Evolutionary conservation across 1,140 invertebrate genomes (phyloP), one percentile per base, ranked within the genome.

Genomic region (Yoshiicerus persimilis): DNA sequence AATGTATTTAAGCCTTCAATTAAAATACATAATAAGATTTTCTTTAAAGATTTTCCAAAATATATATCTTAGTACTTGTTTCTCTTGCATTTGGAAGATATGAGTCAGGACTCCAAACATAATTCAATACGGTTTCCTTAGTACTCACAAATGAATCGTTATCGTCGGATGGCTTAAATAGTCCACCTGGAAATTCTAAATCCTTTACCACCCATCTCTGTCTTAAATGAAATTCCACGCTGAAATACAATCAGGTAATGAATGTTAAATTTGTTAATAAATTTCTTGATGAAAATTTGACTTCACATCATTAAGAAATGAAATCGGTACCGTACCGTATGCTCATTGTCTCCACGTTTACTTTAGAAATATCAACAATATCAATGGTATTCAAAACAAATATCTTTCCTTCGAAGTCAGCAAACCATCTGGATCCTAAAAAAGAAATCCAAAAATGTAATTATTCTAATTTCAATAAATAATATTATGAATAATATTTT

Each of bases 271-370:
- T 39, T 39, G 9, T 39, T n/a, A n/a, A 39, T 8, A 11, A 10
- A 5, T 38, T 25, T 8, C n/a, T 39, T 23, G 4, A 27, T 2
- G n/a, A n/a, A n/a, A n/a, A n/a, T n/a, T n/a, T n/a, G n/a, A n/a
- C n/a, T n/a, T n/a, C n/a, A n/a, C n/a, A n/a, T n/a, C n/a, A n/a
- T n/a, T n/a, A n/a, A n/a, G n/a, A n/a, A n/a, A n/a, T n/a, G n/a
- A 25, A 25, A 23, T 9, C 4, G 10, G n/a, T n/a, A n/a, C n/a
- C n/a, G 5, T 66, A 86, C 84, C 84, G 13, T 23, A 96, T 96
- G 92, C 96, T 96, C 96, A 96, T 96, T 91, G 96, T 95, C 92
- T 96, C 96, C 64, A 96, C 96, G 91, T 96, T 96, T 86, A 97
- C 62, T 66, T 34, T 66, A 0, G 80, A 85, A 16, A 88, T 75